Base-by-base conservation (phyloP, 2,113 vertebrate species). In the Odobenus rosmarus region DNA sequence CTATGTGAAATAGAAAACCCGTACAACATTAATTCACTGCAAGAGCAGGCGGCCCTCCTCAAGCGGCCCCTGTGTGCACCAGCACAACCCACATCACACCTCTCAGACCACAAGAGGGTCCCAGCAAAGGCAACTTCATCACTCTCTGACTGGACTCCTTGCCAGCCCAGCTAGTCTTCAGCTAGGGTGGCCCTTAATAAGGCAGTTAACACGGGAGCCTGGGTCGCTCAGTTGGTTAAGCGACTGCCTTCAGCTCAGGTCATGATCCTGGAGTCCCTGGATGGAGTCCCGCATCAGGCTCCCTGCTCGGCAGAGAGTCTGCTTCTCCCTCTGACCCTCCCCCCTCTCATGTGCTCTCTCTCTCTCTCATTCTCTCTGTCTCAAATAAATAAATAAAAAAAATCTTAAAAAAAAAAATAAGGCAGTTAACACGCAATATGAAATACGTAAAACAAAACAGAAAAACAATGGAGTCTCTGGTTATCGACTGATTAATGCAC, bases 51-150 rank as follows among this genome's bases (percentile, higher is more conserved):
- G 26, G n/a, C 80, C 8, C 6, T 53, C 62, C 24, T n/a, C 2
- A n/a, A 3, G 4, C 0, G 14, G 53, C 5, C 14, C 26, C 76
- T 2, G 0, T 16, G 16, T 55, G 55, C 1, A 82, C 31, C 64
- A 59, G 46, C 16, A 49, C 0, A 28, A 16, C 11, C 24, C 28
- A 26, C 4, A 74, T 51, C 19, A 46, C 5, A 55, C 4, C 16
- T n/a, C 0, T 36, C 39, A 64, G 61, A 39, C 28, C 31, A 5
- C 64, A 49, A 49, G n/a, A 33, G 26, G 10, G 11, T 15, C 11
- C 36, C 0, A 23, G 16, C 21, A 33, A 12, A 31, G 4, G 14
- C 11, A 49, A 62, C 4, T 46, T 1, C 55, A 26, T 62, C 6
- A 15, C 4, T 74, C 46, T 86, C n/a, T 69, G 24, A 53, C 82